Evolutionary conservation across 1,140 invertebrate genomes (phyloP), one percentile per base, ranked within the genome.

Genomic region (Nebria ingens): DNA sequence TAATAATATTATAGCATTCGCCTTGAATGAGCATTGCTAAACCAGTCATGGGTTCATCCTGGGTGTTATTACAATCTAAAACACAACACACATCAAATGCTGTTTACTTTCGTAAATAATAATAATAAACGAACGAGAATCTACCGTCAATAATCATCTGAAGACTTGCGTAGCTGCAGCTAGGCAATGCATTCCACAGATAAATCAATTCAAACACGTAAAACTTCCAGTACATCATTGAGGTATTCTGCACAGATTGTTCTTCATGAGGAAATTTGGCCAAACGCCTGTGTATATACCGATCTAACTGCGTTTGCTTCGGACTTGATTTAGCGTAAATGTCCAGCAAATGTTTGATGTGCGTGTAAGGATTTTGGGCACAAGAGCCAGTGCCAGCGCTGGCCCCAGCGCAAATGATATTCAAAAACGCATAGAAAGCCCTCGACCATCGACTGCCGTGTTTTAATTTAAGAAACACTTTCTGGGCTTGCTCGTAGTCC

Each of bases 171-270:
- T 53, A 38, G 2, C 69, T 76, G 66, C 83, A 84, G 19, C 80
- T 82, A 1, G 83, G 77, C 59, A 87, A 68, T 2, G 82, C 78
- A 64, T 86, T 85, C 85, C 85, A 87, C 20, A 87, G 68, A 59
- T 85, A 87, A 2, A 87, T 69, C 60, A 86, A 71, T 66, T 87
- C 85, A 62, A 83, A 80, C 22, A 80, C 73, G 12, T 85, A 71
- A 25, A 87, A 65, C 56, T 76, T 75, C 66, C 79, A 84, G 62
- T 53, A 29, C n/a, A 53, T 9, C 6, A 29, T 13, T 15, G 17
- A 29, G 4, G 52, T 21, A 23, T 56, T 19, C 12, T 29, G 19
- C 1, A 59, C 34, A 0, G 52, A 22, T 19, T 62, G 59, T 13
- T 52, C 25, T 29, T 60, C 53, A 12, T 55, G 23, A 6, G 65